phyloP scores from a whole-genome alignment of 2,888 invertebrate species.

The Drosophila neoperkinsi region DNA sequence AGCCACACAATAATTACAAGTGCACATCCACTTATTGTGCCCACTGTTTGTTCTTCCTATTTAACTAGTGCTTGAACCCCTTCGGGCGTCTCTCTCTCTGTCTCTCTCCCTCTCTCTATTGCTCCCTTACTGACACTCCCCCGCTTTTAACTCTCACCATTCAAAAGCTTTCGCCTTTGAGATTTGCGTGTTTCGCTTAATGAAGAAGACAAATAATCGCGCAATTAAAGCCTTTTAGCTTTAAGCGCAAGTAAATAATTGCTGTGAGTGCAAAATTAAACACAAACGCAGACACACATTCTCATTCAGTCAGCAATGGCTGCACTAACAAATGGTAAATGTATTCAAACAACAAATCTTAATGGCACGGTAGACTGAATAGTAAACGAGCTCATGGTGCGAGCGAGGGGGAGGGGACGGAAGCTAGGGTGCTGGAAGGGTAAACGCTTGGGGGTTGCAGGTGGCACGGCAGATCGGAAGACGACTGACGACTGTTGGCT shows the following conservation, averaged over 20 bases:
- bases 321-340: constrained; percentile 79
- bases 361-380: constrained; percentile 81
- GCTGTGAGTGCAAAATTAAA: constrained; percentile 74
- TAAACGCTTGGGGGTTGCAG: constrained; percentile 32
- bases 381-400: constrained; percentile 69
- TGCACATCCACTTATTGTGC: constrained; percentile 45
- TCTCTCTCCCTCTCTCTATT: constrained; percentile 2
- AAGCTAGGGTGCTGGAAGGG: constrained; percentile 11
- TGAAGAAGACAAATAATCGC: constrained; percentile 84
- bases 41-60: constrained; percentile 52
- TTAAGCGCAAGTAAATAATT: constrained; percentile 83
- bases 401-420: constrained; percentile 3
- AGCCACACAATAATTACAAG: background rate
- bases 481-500: constrained; percentile 46
- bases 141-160: background rate
- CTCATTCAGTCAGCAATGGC: constrained; percentile 39
- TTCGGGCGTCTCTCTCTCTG: background rate
- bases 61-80: background rate
- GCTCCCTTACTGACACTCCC: constrained; percentile 11
- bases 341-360: constrained; percentile 81
- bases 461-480: constrained; percentile 44
- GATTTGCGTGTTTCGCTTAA: constrained; percentile 83
- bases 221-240: constrained; percentile 84
- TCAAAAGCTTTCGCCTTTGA: constrained; percentile 62
- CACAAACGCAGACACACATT: constrained; percentile 42